Percentiles rank a stretch among this genome's conserved stretches.
Conservation (phyloP, 2,797 vertebrate genomes). For the Myoxocephalus aenaeus region DNA sequence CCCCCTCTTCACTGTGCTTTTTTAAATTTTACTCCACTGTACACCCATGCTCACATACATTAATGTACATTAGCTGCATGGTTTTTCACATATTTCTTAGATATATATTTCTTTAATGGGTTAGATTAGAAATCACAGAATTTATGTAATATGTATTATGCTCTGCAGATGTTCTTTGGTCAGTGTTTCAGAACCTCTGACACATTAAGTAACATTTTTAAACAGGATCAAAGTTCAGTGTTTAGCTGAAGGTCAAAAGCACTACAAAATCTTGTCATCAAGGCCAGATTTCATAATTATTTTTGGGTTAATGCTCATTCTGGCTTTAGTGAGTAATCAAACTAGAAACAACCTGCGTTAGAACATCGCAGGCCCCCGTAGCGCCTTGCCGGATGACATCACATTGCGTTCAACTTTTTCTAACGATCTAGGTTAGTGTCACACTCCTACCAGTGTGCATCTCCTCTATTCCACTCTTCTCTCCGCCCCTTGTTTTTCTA, state of each 20-base stretch:
- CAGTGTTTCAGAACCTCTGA: slow-evolving; percentile 1
- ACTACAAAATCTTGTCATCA: slow-evolving; percentile 4
- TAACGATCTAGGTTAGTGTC: slow-evolving; percentile 35
- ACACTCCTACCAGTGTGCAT: slow-evolving; percentile 31
- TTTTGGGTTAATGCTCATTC: slow-evolving; percentile 27
- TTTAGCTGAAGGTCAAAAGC: slow-evolving; percentile 17
- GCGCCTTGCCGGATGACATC: slow-evolving; percentile 3
- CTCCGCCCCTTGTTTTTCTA: slow-evolving; percentile 10
- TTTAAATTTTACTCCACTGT: slow-evolving; percentile 54
- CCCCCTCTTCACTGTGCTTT: slow-evolving; percentile 51
- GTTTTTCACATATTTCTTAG: slow-evolving; percentile 16
- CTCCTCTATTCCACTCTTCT: slow-evolving; percentile 20
- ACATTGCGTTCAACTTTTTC: slow-evolving; percentile 15
- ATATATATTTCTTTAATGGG: too few relatives aligned
- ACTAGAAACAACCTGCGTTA: slow-evolving; percentile 12
- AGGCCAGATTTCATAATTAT: slow-evolving; percentile 13
- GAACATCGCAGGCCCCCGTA: neutral
- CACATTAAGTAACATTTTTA: neutral
- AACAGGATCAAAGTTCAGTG: neutral
- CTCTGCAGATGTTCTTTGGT: slow-evolving; percentile 4
- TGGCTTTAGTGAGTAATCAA: neutral
- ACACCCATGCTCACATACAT: slow-evolving; percentile 38
- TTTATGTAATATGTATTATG: neutral
- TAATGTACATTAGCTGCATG: slow-evolving; percentile 35
- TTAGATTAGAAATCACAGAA: neutral